Evolutionary conservation across 2,888 invertebrate species (phyloP), one percentile per base, ranked within the genome.

Genomic region (Alloscopus bannaensis): DNA sequence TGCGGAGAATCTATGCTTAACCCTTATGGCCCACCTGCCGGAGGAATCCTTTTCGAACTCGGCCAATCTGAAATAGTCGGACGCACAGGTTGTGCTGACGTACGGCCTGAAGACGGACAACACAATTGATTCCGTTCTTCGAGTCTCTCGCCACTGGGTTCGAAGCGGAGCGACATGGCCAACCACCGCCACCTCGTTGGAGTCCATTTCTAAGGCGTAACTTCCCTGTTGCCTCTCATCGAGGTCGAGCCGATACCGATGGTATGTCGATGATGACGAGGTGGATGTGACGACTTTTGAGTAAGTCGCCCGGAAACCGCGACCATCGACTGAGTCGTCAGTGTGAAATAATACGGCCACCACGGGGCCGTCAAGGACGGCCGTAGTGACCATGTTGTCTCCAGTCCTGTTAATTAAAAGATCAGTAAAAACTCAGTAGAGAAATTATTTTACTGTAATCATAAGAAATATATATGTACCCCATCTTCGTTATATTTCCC

Each of bases 311-410:
- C 52, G 47, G 26, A 79, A 79, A n/a, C 79, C 79, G n/a, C 59
- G 52, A 0, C 72, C 72, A 3, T 55, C 42, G 1, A 71, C 79
- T 0, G 71, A 72, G 55, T 36, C 22, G 24, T 79, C 79, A 3
- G 71, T 40, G 13, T 22, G 20, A 50, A 79, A 72, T 0, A 45
- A 40, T 3, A 79, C 79, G 29, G 66, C 36, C 2, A 64, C 79
- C 8, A 79, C 66, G 3, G 72, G 71, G 3, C 79, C 79, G 6
- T 66, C 52, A 1, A 72, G 50, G 16, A 47, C 26, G 1, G 55
- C 40, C 13, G 24, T 26, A 24, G 13, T 31, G n/a, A 29, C 26
- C 24, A 57, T 52, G 50, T 20, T 40, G 65, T 45, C 31, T 31
- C 42, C 47, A 47, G 29, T 40, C 13, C 13, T 4, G 16, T 22